phyloP scores from a whole-genome alignment of 2,797 vertebrate species.

The Picus viridis region DNA sequence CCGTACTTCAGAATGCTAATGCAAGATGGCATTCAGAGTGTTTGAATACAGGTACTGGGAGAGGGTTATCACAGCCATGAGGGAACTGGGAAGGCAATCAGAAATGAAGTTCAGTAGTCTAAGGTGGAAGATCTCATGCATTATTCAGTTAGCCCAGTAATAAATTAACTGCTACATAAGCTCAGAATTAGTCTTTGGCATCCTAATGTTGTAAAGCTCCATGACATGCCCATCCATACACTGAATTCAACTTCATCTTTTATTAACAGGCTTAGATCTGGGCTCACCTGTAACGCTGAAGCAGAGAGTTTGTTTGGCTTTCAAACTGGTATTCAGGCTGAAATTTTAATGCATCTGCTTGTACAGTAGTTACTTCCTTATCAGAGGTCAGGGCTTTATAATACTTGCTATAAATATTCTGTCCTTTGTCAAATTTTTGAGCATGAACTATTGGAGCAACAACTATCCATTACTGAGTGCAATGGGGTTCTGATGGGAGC shows the following conservation, averaged over 20 bases:
- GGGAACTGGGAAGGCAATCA: neutral
- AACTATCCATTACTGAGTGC: neutral
- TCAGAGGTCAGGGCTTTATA: neutral
- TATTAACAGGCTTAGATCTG: neutral
- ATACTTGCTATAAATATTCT: neutral
- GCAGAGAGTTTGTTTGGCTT: neutral
- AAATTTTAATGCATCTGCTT: neutral
- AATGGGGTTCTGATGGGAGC: neutral
- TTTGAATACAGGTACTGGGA: neutral
- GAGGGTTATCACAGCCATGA: neutral
- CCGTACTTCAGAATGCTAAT: neutral
- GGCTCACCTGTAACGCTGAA: neutral
- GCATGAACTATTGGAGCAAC: neutral
- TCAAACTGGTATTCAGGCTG: neutral
- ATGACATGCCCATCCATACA: neutral
- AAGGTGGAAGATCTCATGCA: slow-evolving; percentile 16
- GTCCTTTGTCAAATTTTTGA: neutral
- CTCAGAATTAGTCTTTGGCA: neutral
- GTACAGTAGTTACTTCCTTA: neutral
- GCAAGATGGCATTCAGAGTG: neutral
- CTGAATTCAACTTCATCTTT: neutral
- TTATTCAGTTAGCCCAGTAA: slow-evolving; percentile 30
- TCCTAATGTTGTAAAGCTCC: neutral
- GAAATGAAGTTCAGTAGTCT: neutral
- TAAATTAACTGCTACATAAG: neutral